These are phyloP conservation scores for Tetramorium alpestre DNA, from an alignment of 1,140 invertebrate species.

Conservation along the genomic window DNA sequence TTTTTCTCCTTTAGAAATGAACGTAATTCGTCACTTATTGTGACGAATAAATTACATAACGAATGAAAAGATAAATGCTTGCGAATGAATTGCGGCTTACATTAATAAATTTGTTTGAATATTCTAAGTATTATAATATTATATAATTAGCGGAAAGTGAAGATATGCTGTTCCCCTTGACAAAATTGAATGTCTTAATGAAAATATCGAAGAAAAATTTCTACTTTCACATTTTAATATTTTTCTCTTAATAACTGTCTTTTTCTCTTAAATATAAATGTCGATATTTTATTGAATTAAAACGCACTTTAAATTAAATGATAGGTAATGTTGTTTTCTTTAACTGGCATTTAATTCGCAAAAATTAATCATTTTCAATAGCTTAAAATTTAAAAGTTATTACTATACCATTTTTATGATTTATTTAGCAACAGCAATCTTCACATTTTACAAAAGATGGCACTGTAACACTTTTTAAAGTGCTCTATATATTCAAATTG, in stretches of 20 bases:
- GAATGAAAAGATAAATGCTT: neutral
- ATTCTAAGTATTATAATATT: neutral
- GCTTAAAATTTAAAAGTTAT: neutral
- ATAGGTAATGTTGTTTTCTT: neutral
- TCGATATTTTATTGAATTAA: neutral
- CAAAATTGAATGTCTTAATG: neutral
- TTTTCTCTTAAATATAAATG: constrained; percentile 4
- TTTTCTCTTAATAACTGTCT: neutral
- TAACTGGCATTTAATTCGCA: neutral
- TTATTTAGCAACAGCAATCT: neutral
- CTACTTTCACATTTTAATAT: neutral
- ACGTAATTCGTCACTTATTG: neutral
- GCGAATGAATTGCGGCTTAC: neutral
- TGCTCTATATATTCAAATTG: neutral
- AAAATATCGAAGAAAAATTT: neutral
- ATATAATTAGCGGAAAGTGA: neutral
- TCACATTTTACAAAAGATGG: neutral
- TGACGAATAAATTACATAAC: neutral
- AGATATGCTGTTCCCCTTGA: neutral
- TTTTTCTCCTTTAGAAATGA: neutral
- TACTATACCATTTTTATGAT: neutral
- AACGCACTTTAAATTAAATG: neutral
- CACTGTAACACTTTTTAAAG: neutral
- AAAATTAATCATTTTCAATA: neutral
- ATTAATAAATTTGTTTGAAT: neutral